Base-by-base conservation (phyloP, 2,797 vertebrate species). In the Spinus olivaceus region DNA sequence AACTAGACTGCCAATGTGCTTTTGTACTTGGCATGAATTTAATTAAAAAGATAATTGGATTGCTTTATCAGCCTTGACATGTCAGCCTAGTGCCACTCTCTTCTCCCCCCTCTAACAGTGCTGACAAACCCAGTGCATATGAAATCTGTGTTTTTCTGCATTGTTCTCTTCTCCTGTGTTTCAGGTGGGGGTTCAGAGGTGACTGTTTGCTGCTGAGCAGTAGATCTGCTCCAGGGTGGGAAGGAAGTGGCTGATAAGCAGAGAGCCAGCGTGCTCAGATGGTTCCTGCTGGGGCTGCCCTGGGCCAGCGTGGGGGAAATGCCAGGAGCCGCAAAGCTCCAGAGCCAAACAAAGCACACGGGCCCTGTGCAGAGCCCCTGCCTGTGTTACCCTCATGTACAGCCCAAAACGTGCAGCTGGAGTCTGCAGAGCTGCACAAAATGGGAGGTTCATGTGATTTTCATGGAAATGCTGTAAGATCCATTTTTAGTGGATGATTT, bases 31-130 rank as follows among this genome's bases (percentile, higher is more conserved):
- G 54, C 53, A 65, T 70, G 78, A 85, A 83, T 93, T 92, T 90
- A 88, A 93, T 94, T 90, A 59, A 94, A 94, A 94, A 88, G 81
- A 51, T 92, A 96, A 96, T 95, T 91, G 81, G 91, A 72, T 94
- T 91, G 79, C 60, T 91, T 90, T 87, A 81, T 88, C 86, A 86
- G 70, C 74, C 81, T 92, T 79, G 67, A 74, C 37, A 2, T 51
- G 51, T 73, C 87, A 64, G 35, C 44, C 69, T 28, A 13, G 53
- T 76, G 81, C 65, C 49, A 23, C 66, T 27, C 33, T 90, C 33
- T 70, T 92, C 37, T 78, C 57, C 24, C 60, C 8, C 4, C 12
- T 57, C 24, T 8, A 49, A 42, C 66, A 77, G 15, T 0, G 4
- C 5, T 56, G 67, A 85, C 80, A 92, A 79, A 46, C n/a, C 12